These are phyloP conservation scores for Cerastis rubricosa DNA, from an alignment of 2,888 invertebrate species.

Conservation along the genomic window DNA sequence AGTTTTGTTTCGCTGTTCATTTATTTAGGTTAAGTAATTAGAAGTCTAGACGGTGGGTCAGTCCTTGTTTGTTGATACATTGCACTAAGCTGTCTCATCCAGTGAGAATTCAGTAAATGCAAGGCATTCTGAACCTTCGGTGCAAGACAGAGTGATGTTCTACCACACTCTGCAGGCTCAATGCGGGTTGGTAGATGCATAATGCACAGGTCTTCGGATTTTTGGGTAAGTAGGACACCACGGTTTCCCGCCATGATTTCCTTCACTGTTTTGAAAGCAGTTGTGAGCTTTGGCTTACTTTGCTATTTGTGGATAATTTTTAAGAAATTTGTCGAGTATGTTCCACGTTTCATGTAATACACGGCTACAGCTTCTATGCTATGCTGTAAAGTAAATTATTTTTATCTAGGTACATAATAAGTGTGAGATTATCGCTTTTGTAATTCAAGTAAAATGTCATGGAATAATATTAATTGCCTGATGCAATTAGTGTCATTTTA, in stretches of 20 bases:
- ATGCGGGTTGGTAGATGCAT: not conserved
- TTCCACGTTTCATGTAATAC: not conserved
- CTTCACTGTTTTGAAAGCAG: not conserved
- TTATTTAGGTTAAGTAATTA: conserved; percentile 47
- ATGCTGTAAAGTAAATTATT: not conserved
- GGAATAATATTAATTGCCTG: conserved; percentile 10
- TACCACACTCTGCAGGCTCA: not conserved
- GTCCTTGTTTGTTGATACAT: not conserved
- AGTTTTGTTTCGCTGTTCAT: conserved; percentile 13
- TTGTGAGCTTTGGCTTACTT: not conserved
- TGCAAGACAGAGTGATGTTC: not conserved
- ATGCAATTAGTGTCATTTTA: conserved; percentile 3
- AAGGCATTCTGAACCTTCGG: not conserved
- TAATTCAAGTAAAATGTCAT: conserved; percentile 21
- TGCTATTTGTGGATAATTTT: not conserved
- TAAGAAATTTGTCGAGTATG: not conserved
- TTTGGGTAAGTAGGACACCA: not conserved
- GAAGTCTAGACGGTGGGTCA: conserved; percentile 19
- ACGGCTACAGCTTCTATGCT: too few species aligned
- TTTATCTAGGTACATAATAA: not conserved
- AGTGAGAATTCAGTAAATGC: not conserved
- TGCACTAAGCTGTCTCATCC: conserved; percentile 5
- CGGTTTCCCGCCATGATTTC: not conserved
- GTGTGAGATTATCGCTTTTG: not conserved
- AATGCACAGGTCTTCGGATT: not conserved